Base-by-base conservation (phyloP, 1,140 invertebrate genomes). In the Drosophila trapezifrons region DNA sequence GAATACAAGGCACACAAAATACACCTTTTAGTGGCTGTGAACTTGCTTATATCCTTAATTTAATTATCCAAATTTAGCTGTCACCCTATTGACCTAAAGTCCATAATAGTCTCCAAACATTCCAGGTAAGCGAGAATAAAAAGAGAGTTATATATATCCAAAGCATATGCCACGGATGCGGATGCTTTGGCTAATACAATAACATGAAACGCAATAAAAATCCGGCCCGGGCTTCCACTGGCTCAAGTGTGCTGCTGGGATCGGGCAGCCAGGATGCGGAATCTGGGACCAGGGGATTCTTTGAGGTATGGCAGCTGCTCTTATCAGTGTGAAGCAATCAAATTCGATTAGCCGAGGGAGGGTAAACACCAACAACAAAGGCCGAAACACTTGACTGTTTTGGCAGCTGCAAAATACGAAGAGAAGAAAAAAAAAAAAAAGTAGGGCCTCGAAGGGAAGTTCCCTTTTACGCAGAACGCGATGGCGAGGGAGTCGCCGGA, bases 321-420 rank as follows among this genome's bases (percentile, higher is more conserved):
- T 78, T 86, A 86, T 86, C 82, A 86, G 82, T 86, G 82, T 87
- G 82, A 86, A 86, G 82, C 82, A 73, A 87, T 87, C 83, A 78
- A 87, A 89, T 89, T 87, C 83, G 83, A 87, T 87, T 87, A 87
- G 83, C 51, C 66, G 42, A 71, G 66, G 43, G 66, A 72, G 66
- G 69, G 65, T 72, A 72, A 76, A 49, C 51, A 67, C 62, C 65
- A 69, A n/a, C 77, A 60, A 69, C 64, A 76, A 69, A 69, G 62
- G 29, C 49, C 22, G 38, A 60, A 69, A 56, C 75, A 77, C 75
- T 77, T 77, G 74, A 77, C 75, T 77, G 75, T 77, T 77, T 77
- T 77, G 75, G 57, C 75, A 77, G 75, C 75, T 77, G 75, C 64
- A 77, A 74, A 77, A 69, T 43, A 27, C 43, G 45, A 77, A 76